phyloP scores from a whole-genome alignment of 2,113 vertebrate genomes.

The Clinocottus analis region DNA sequence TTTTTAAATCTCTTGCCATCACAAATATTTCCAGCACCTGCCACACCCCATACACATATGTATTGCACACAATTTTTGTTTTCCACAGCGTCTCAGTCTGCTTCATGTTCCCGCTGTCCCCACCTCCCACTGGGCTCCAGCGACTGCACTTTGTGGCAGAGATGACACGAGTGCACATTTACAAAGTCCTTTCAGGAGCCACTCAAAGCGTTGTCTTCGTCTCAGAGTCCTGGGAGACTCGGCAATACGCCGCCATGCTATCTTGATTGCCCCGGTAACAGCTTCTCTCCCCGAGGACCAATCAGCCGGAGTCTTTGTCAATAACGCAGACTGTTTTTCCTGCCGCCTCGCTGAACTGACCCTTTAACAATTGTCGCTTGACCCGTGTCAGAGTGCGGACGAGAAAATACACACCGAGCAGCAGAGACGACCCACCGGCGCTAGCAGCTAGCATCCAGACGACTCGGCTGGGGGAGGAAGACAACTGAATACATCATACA shows the following conservation, averaged over 20 bases:
- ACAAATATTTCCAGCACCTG: too few relatives aligned
- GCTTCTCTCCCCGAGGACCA: constrained; percentile 72
- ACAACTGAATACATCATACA: neutral
- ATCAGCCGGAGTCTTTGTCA: constrained; percentile 72
- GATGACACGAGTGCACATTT: constrained; percentile 49
- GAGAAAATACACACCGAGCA: constrained; percentile 55
- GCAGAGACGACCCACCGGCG: constrained; percentile 24
- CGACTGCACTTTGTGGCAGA: constrained; percentile 27
- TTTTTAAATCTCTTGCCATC: neutral
- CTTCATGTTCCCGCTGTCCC: constrained; percentile 18
- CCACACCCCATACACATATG: neutral
- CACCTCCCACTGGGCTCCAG: neutral
- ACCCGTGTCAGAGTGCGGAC: constrained; percentile 60
- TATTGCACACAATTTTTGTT: neutral
- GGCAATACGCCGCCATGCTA: constrained; percentile 22
- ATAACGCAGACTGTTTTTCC: constrained; percentile 68
- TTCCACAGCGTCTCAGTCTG: neutral
- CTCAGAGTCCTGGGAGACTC: constrained; percentile 19
- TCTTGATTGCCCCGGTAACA: constrained; percentile 71
- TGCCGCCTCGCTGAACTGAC: constrained; percentile 62
- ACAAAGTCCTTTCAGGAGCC: constrained; percentile 37
- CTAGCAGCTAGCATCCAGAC: constrained; percentile 22
- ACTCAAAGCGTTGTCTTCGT: constrained; percentile 29
- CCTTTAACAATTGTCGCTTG: constrained; percentile 70
- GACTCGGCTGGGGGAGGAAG: constrained; percentile 12